Evolutionary conservation across 1,140 invertebrate species (phyloP).

Genomic region (Asobara japonica): DNA sequence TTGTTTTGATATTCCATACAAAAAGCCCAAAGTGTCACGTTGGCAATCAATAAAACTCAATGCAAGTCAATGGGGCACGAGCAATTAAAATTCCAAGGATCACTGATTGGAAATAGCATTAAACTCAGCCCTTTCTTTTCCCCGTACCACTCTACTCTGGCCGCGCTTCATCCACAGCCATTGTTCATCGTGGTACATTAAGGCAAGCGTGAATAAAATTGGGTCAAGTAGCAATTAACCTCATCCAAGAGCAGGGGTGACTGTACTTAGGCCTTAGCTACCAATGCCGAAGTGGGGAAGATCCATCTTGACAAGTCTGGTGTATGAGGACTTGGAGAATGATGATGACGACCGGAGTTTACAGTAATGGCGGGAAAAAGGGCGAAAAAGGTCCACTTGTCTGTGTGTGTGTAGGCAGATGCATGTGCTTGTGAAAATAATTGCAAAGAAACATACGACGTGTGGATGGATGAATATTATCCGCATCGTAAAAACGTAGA

Average conservation of each 20-base stretch:
- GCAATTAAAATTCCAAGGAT: not conserved
- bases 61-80: not conserved
- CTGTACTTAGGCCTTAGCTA: conserved; percentile 2
- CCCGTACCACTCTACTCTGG: conserved; percentile 22
- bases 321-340: not conserved
- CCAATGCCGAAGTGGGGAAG: conserved; percentile 13
- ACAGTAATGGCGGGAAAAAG: not conserved
- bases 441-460: conserved; percentile 13
- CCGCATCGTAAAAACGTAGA: not conserved
- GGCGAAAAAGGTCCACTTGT: not conserved
- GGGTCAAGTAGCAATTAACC: conserved; percentile 66
- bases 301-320: conserved; percentile 10
- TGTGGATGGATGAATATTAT: conserved; percentile 3
- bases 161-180: conserved; percentile 33
- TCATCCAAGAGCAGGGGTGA: conserved; percentile 38
- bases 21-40: not conserved
- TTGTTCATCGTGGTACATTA: conserved; percentile 50
- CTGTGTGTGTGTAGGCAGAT: not conserved
- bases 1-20: too few relatives aligned
- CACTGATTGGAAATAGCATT: not conserved
- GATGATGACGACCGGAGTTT: not conserved
- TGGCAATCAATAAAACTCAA: not conserved
- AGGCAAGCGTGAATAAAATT: conserved; percentile 56
- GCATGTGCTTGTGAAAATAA: conserved; percentile 9
- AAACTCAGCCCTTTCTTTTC: not conserved